Percentiles rank a stretch among this genome's conserved stretches.
phyloP scores from a whole-genome alignment of 2,113 vertebrate genomes.

The Mirounga angustirostris region DNA sequence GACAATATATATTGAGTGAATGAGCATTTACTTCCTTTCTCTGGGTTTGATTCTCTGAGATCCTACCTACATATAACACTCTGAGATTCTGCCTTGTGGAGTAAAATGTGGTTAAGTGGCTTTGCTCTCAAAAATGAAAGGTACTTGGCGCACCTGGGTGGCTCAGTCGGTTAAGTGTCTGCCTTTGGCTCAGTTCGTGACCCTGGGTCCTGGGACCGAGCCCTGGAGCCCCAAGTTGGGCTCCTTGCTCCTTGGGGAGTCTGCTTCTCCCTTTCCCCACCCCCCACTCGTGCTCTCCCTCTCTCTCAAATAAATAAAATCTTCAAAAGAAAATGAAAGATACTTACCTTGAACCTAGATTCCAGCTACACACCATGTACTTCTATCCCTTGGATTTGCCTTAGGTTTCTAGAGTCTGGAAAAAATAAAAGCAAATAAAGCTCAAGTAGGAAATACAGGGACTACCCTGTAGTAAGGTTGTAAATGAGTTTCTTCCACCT shows the following conservation, averaged over 20 bases:
- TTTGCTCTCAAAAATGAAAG: background rate
- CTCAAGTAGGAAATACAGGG: background rate
- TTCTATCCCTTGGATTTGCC: background rate
- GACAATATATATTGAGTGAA: background rate
- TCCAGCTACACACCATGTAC: background rate
- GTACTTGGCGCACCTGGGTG: background rate
- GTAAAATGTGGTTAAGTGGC: background rate
- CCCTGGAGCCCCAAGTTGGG: background rate
- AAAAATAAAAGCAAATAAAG: background rate
- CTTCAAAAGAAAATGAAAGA: background rate
- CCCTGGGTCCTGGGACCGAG: background rate
- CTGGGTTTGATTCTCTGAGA: background rate
- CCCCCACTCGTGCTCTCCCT: background rate
- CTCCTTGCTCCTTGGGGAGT: background rate
- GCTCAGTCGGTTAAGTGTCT: background rate
- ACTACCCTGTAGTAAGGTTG: background rate
- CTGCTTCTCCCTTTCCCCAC: background rate
- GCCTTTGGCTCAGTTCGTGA: background rate
- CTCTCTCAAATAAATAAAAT: background rate
- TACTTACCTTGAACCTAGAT: background rate
- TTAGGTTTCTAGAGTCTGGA: background rate
- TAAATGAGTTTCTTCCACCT: background rate
- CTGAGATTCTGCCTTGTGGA: background rate
- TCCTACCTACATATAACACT: background rate
- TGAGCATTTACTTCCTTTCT: conserved; percentile 5